Evolutionary conservation across 2,888 invertebrate genomes (phyloP).

Genomic region (Pachydiplax longipennis): DNA sequence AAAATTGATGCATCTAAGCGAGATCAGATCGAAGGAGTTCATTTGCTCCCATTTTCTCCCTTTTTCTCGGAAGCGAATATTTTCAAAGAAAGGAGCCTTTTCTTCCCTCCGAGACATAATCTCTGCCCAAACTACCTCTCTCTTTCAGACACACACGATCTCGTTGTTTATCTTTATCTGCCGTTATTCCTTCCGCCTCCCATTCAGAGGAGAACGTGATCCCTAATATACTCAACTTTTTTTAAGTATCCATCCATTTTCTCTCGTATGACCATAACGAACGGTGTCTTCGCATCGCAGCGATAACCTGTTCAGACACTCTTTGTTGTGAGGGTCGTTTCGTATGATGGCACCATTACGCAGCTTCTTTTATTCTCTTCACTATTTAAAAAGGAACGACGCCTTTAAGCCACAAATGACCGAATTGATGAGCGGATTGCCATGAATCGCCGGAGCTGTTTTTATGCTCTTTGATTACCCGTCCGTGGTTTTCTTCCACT

Average conservation of each 20-base stretch:
- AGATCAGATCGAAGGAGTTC: neutral
- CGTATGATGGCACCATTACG: neutral
- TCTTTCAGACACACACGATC: neutral
- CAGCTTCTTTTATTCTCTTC: neutral
- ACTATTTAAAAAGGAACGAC: neutral
- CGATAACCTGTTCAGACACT: neutral
- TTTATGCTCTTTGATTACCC: neutral
- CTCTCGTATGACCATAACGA: neutral
- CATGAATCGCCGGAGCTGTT: neutral
- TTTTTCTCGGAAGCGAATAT: neutral
- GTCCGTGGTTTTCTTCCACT: neutral
- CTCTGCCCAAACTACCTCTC: neutral
- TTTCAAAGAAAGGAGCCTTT: neutral
- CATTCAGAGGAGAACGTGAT: neutral
- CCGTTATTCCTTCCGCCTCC: conserved; percentile 30
- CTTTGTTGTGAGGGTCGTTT: neutral
- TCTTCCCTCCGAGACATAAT: neutral
- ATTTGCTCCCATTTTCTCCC: neutral
- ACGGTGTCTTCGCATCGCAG: neutral
- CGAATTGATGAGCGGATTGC: neutral
- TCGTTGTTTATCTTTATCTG: conserved; percentile 24
- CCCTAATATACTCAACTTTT: neutral
- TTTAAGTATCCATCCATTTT: neutral
- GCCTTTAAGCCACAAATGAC: neutral
- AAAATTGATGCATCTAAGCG: too few species aligned